Evolutionary conservation across 2,888 invertebrate species (phyloP).

Genomic region (Argyresthia albistria): DNA sequence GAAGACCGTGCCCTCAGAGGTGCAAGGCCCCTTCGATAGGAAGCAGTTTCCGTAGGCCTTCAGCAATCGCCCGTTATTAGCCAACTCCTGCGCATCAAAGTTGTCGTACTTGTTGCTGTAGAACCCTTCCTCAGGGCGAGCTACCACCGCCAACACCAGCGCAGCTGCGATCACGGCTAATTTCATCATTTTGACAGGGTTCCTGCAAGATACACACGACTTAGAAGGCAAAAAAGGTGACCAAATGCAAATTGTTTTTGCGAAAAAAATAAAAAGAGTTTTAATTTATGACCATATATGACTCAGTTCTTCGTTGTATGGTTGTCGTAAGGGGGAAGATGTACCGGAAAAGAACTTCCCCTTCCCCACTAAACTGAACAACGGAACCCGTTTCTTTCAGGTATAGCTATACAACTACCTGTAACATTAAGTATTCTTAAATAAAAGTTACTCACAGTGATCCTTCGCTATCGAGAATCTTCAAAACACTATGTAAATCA

Average conservation of each 20-base stretch:
- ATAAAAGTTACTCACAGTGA: not conserved
- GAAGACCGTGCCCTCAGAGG: slow-evolving; percentile 77
- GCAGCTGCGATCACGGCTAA: slow-evolving; percentile 8
- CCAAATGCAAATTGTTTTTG: not conserved
- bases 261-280: too few relatives aligned
- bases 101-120: slow-evolving; percentile 80
- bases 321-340: too few relatives aligned
- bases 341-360: too few relatives aligned
- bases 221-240: not conserved
- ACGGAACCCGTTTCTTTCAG: too few relatives aligned
- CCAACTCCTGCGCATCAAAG: slow-evolving; percentile 76
- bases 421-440: too few relatives aligned
- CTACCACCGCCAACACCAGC: slow-evolving; percentile 28
- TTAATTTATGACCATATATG: too few relatives aligned
- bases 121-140: slow-evolving; percentile 41
- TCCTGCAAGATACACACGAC: not conserved
- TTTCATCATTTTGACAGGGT: not conserved
- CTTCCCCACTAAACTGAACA: too few relatives aligned
- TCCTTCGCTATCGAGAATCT: not conserved
- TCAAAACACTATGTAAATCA: not conserved
- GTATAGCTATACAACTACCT: too few relatives aligned
- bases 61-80: slow-evolving; percentile 75
- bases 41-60: slow-evolving; percentile 80
- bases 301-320: too few relatives aligned
- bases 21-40: slow-evolving; percentile 76